Evolutionary conservation across 64 coral and sea anemone species (phyloP).

Genomic region (Montipora cactus): DNA sequence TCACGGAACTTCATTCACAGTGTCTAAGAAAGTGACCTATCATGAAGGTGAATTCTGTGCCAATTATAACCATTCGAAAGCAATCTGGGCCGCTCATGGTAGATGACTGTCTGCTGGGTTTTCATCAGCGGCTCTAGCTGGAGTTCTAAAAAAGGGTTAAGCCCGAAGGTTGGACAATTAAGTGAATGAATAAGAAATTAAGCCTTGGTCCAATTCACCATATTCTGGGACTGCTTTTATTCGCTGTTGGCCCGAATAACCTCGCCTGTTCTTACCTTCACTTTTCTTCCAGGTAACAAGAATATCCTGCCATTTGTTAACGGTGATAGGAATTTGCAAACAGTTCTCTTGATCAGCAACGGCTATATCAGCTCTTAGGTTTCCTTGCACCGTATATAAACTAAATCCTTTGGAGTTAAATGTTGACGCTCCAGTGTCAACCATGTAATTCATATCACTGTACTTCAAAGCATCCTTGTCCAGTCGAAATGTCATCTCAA

Average conservation of each 20-base stretch:
- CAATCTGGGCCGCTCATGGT: too few relatives aligned
- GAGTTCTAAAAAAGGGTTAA: background rate
- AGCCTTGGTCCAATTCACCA: too few relatives aligned
- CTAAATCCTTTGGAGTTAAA: constrained; percentile 97
- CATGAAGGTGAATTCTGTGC: background rate
- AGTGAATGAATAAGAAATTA: too few relatives aligned
- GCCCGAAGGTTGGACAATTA: background rate
- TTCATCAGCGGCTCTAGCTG: too few relatives aligned
- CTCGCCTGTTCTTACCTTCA: constrained; percentile 61
- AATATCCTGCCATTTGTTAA: constrained; percentile 90
- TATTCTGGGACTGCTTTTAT: background rate
- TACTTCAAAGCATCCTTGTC: constrained; percentile 68
- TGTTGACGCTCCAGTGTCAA: constrained; percentile 95
- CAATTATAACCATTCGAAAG: background rate
- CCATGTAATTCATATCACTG: constrained; percentile 84
- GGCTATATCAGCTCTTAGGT: constrained; percentile 90
- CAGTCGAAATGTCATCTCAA: constrained; percentile 95
- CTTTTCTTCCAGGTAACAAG: constrained; percentile 91
- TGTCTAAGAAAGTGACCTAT: background rate
- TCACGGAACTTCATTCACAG: background rate
- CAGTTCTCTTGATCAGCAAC: constrained; percentile 88
- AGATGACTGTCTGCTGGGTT: too few relatives aligned
- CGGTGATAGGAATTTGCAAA: constrained; percentile 78
- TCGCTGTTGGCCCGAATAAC: background rate
- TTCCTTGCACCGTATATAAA: constrained; percentile 82